Conservation (phyloP, 23 tunicate genomes). For the Halocynthia aurantium region DNA sequence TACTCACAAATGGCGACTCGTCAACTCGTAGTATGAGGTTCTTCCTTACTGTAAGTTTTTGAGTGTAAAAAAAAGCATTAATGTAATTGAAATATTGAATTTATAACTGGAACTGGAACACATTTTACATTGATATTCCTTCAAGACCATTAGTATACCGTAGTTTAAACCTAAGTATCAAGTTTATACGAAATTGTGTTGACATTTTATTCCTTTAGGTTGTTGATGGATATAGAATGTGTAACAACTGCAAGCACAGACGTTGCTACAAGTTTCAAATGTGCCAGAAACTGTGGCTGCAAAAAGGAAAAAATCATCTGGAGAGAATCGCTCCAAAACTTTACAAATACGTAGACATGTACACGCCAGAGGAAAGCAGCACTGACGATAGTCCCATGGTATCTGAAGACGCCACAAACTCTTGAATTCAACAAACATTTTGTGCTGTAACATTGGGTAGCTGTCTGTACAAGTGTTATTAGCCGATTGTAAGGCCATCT, state of each 20-base stretch:
- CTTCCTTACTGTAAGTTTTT: no score
- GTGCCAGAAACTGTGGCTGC: conserved; percentile 89
- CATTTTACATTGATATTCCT: no score
- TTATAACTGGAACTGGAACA: no score
- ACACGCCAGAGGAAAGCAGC: background rate
- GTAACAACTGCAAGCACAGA: conserved; percentile 39
- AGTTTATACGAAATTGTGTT: background rate
- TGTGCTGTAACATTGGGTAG: background rate
- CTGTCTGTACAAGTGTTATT: background rate
- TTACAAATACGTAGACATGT: conserved; percentile 64
- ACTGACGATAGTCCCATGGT: background rate
- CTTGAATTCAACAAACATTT: background rate
- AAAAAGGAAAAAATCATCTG: conserved; percentile 46
- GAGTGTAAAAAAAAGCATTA: background rate
- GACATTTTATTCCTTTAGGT: conserved; percentile 18
- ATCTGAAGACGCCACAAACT: no score
- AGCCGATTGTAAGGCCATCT: conserved; percentile 67
- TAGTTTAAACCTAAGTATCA: background rate
- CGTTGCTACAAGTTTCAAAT: conserved; percentile 51
- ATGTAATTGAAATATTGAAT: no score
- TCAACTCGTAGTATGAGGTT: no score
- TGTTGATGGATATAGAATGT: conserved; percentile 84
- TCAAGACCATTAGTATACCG: background rate
- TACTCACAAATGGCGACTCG: no score
- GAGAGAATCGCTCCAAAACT: conserved; percentile 59